These are phyloP conservation scores for Pseudocheirus occidentalis DNA, from an alignment of 2,797 vertebrate genomes.

Conservation along the genomic window DNA sequence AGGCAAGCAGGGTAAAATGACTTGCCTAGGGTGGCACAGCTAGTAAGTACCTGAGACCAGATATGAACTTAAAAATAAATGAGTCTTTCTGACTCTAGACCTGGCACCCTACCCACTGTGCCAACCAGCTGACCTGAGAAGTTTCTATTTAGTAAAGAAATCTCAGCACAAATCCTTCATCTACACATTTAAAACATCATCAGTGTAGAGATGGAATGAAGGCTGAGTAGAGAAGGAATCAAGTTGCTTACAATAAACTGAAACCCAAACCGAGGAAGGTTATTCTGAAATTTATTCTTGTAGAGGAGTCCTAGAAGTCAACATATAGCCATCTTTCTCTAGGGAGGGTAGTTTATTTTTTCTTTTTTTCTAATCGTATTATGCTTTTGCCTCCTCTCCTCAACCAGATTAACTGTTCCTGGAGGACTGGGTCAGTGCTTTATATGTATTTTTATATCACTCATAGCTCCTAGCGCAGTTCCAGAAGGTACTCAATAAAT, in stretches of 20 bases:
- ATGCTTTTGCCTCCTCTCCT: background rate
- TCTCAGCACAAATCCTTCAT: background rate
- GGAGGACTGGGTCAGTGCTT: background rate
- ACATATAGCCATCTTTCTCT: background rate
- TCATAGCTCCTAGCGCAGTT: background rate
- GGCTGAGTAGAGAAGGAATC: background rate
- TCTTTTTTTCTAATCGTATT: background rate
- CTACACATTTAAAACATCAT: background rate
- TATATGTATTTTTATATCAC: background rate
- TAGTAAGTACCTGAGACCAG: background rate
- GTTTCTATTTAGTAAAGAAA: background rate
- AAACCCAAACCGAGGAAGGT: background rate
- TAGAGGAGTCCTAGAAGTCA: background rate
- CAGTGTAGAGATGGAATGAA: background rate
- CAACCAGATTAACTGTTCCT: background rate
- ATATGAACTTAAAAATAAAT: background rate
- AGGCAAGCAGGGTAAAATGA: background rate
- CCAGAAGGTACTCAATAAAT: background rate
- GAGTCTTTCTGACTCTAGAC: background rate
- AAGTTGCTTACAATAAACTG: background rate
- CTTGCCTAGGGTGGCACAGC: background rate
- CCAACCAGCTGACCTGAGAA: background rate
- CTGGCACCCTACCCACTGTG: background rate
- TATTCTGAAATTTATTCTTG: background rate
- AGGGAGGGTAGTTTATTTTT: background rate